Base-by-base conservation (phyloP, 2,888 invertebrate species). In the Margaritifera margaritifera region DNA sequence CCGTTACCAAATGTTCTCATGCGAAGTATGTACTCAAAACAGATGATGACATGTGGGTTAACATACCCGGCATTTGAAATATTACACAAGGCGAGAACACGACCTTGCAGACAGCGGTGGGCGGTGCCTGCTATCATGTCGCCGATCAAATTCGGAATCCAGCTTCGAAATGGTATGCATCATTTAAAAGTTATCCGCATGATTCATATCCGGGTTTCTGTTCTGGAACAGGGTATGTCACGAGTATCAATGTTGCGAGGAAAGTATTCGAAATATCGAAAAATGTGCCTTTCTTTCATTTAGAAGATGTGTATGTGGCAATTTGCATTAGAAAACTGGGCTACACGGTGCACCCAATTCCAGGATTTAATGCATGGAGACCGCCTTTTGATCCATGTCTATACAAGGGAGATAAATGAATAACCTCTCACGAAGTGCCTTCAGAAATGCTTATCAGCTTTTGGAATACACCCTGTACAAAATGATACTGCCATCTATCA, bases 261-360 rank as follows among this genome's bases (percentile, higher is more conserved):
- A 74, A 78, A 56, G 68, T 86, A 8, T 73, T 76, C 24, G 68
- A 75, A 8, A 64, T 81, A 4, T 85, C 85, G 6, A 74, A 72
- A 6, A 66, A 75, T 62, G 74, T 84, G 1, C 86, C 86, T 1
- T 84, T 84, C 69, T 84, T 85, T 58, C 79, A 83, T 67, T 66
- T 86, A 57, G 86, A 86, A 64, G 86, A 86, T 62, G 82, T 85
- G 20, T 86, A 83, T 60, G 73, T 84, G 0, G 72, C 82, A 2
- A 62, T 84, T 51, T 85, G 85, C 58, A 68, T 80, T 8, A 66
- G 67, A 31, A 71, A 68, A 72, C 71, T 84, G 11, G 78, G 81
- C 0, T 77, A 69, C 55, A 71, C 25, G 19, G 31, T 84, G 20
- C 22, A 62, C 4, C 18, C 31, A 0, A 25, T 80, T 6, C 60